Evolutionary conservation across 2,888 invertebrate genomes (phyloP), one percentile per base, ranked within the genome.

Genomic region (Chaitophorus viminalis): DNA sequence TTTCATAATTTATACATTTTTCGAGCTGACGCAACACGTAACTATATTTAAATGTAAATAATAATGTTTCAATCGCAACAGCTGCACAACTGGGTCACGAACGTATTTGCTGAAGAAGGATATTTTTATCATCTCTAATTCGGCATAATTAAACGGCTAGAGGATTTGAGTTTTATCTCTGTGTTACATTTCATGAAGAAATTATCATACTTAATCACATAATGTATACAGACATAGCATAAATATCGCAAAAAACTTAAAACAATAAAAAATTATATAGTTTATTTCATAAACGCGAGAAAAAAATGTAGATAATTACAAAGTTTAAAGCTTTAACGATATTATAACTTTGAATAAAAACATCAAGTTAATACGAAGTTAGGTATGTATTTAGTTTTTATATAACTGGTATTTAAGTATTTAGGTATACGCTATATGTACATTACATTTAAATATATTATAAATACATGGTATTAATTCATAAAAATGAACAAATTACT

Each of bases 181-280:
- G 52, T 39, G 70, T 33, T 46, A 36, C 31, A 18, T 52, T 18
- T 52, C 81, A n/a, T 33, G n/a, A 33, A 70, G 52, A n/a, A 74
- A 82, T 82, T 82, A 82, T 82, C 82, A 82, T 82, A 82, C 54
- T 82, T 82, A 82, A 82, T 82, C 33, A 74, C 74, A 33, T 82
- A 72, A 82, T 74, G 54, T 74, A 74, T 74, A 82, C 82, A 5
- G 29, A 9, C 36, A 54, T 17, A 18, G n/a, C 1, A 72, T 21
- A 46, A 78, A 79, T 65, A 39, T 29, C 18, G 29, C 31, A 29
- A 14, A 29, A 3, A 25, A 60, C 25, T 60, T 21, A 82, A 72
- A n/a, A 36, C n/a, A 70, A 29, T 36, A 68, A 14, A 72, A 72
- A 82, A 52, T 52, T 8, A 33, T 36, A 54, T 72, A 46, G 74